Conservation (phyloP, 2,113 vertebrate genomes). For the Salvelinus sp. region DNA sequence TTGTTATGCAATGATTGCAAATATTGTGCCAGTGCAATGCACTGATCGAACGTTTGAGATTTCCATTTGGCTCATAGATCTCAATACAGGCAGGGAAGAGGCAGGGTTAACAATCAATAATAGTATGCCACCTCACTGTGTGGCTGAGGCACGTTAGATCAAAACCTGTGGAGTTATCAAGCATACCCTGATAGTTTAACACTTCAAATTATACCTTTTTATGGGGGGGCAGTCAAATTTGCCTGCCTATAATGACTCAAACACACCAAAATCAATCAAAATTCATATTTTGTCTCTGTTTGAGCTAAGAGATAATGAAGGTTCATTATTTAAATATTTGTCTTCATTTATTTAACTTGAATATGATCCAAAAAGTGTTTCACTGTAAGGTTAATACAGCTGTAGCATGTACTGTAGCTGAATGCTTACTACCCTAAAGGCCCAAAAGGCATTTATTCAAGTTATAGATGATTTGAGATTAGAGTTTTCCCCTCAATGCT, state of each 20-base stretch:
- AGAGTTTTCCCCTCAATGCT: constrained; percentile 23
- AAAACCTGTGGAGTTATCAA: background rate
- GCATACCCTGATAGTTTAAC: background rate
- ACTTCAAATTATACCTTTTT: background rate
- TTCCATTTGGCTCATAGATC: no score
- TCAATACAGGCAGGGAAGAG: no score
- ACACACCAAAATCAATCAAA: no score
- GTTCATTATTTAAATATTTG: constrained; percentile 22
- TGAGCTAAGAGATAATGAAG: background rate
- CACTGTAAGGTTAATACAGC: constrained; percentile 31
- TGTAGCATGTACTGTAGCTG: constrained; percentile 1
- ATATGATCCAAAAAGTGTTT: constrained; percentile 61
- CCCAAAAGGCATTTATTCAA: constrained; percentile 1
- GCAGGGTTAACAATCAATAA: no score
- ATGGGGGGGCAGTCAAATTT: no score
- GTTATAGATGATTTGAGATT: constrained; percentile 6
- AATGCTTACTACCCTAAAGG: constrained; percentile 55
- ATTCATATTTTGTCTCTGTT: background rate
- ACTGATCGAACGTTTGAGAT: background rate
- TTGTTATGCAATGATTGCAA: background rate
- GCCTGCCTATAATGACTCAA: no score
- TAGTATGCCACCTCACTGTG: background rate
- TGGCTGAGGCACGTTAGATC: background rate
- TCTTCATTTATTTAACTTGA: constrained; percentile 10
- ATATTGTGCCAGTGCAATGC: background rate